A percentile compares a stretch with the other conserved stretches of the same genome.
phyloP scores from a whole-genome alignment of 2,113 vertebrate species.

The Mesoclemmys tuberculata region DNA sequence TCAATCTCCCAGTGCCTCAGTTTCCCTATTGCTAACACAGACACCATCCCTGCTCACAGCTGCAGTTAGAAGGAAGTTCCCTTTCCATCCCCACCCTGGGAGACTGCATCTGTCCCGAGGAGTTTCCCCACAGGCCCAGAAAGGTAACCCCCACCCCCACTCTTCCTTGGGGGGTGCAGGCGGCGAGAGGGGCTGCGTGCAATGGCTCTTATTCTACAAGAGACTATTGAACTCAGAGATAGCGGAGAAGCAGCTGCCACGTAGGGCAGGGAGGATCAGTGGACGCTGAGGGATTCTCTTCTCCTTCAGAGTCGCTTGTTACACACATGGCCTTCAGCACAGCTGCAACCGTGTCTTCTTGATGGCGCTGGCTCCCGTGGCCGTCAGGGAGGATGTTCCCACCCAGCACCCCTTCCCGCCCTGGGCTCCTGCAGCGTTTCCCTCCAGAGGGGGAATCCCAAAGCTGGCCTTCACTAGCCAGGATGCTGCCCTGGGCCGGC shows the following conservation, averaged over 20 bases:
- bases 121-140: neutral
- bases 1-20: accelerated
- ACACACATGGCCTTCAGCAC: too few relatives aligned
- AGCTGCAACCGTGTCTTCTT: too few relatives aligned
- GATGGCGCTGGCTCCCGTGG: too few relatives aligned
- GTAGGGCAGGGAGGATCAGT: neutral
- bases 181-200: neutral
- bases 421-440: too few relatives aligned
- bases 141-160: neutral
- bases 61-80: neutral
- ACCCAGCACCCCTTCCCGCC: too few relatives aligned
- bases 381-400: too few relatives aligned
- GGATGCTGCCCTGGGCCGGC: too few relatives aligned
- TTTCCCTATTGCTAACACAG: neutral
- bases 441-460: too few relatives aligned
- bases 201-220: neutral
- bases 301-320: too few relatives aligned
- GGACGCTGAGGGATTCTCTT: too few relatives aligned
- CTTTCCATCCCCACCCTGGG: neutral
- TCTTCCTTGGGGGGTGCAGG: neutral
- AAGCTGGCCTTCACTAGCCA: too few relatives aligned
- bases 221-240: neutral
- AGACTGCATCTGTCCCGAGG: neutral
- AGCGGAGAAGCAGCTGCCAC: neutral
- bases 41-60: accelerated